These are phyloP conservation scores for Hydrozoanthus tunicans DNA, from an alignment of 64 coral and sea anemone genomes.

Conservation along the genomic window DNA sequence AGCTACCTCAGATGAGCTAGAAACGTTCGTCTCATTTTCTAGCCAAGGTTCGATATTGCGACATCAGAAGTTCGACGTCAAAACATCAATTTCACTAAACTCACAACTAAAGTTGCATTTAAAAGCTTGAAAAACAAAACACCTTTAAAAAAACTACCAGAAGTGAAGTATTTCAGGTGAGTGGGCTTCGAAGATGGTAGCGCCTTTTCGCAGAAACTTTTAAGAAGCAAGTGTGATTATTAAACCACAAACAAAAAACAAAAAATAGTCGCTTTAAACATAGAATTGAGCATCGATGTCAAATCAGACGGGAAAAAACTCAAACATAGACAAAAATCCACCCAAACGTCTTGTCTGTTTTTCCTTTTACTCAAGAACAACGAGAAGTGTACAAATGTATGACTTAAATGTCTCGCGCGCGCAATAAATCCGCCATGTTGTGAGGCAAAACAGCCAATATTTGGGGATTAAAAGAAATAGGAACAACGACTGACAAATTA, in stretches of 20 bases:
- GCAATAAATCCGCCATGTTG: slow-evolving; percentile 57
- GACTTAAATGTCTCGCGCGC: slow-evolving; percentile 31
- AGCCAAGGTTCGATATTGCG: background rate
- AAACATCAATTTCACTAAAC: background rate
- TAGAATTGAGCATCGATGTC: background rate
- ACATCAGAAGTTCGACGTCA: background rate
- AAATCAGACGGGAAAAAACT: background rate
- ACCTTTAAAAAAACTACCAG: background rate
- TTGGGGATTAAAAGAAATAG: background rate
- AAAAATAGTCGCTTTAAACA: background rate
- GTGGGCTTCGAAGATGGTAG: background rate
- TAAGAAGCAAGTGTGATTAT: background rate
- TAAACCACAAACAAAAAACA: background rate
- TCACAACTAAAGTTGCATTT: background rate
- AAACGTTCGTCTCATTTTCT: background rate
- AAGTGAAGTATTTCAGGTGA: background rate
- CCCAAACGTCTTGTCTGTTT: background rate
- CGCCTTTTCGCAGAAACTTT: background rate
- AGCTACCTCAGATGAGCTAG: background rate
- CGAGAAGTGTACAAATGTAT: background rate
- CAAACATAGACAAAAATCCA: background rate
- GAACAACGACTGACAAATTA: slow-evolving; percentile 13
- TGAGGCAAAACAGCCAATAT: background rate
- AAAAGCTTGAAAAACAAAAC: background rate
- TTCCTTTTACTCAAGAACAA: slow-evolving; percentile 28